Conservation (phyloP, 2,888 invertebrate genomes). For the Furcula furcula region DNA sequence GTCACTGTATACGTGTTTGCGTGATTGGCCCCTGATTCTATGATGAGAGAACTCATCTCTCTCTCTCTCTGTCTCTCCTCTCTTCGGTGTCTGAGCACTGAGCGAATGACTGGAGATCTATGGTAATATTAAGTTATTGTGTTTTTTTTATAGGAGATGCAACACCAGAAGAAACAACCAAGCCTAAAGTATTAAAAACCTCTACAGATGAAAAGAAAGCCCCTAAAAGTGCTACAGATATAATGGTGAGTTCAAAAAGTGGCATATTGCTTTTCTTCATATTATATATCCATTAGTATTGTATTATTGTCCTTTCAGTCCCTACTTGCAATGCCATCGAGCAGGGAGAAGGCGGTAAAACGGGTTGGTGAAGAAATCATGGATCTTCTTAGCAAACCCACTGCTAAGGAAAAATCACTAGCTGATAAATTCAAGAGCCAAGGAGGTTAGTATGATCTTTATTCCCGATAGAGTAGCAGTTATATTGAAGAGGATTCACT, state of each 20-base stretch:
- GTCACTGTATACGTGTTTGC: too few relatives aligned
- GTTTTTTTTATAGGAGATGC: constrained; percentile 47
- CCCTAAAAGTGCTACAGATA: constrained; percentile 84
- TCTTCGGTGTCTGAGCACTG: too few relatives aligned
- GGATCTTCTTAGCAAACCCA: constrained; percentile 95
- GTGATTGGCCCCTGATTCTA: too few relatives aligned
- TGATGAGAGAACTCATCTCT: too few relatives aligned
- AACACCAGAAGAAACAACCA: constrained; percentile 52
- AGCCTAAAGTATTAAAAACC: constrained; percentile 69
- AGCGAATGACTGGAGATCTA: too few relatives aligned
- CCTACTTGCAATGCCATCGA: constrained; percentile 94
- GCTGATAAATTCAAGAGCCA: constrained; percentile 98
- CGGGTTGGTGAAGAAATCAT: constrained; percentile 97
- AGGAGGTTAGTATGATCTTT: constrained; percentile 84
- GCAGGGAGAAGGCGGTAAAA: constrained; percentile 97
- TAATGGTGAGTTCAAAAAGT: constrained; percentile 82
- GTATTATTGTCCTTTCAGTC: constrained; percentile 80
- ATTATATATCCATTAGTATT: neutral
- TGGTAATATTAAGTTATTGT: neutral
- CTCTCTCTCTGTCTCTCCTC: too few relatives aligned
- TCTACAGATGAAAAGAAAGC: constrained; percentile 80
- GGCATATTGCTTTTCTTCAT: too few relatives aligned
- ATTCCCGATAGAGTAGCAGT: too few relatives aligned
- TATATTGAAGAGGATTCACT: too few relatives aligned
- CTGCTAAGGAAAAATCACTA: constrained; percentile 97